These are phyloP conservation scores for Sebastes matsubarae DNA, from an alignment of 2,797 vertebrate genomes.

Conservation along the genomic window DNA sequence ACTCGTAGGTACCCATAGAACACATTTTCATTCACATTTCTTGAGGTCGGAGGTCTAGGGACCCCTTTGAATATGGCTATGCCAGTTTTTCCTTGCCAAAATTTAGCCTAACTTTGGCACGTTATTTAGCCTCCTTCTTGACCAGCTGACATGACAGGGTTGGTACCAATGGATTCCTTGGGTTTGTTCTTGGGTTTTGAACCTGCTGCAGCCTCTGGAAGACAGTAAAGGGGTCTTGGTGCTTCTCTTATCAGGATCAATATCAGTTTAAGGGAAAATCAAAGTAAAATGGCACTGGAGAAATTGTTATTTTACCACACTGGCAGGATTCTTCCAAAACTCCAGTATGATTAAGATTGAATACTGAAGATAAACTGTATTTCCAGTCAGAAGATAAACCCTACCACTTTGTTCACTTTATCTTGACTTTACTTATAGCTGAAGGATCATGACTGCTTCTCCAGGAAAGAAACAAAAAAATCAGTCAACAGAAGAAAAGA, in stretches of 20 bases:
- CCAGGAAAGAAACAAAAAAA: not conserved
- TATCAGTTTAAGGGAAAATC: not conserved
- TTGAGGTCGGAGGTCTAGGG: too few species aligned
- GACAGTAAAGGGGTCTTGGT: too few species aligned
- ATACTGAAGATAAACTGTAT: not conserved
- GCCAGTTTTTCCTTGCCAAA: too few species aligned
- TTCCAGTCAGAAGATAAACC: not conserved
- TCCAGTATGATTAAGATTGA: not conserved
- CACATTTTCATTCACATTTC: too few species aligned
- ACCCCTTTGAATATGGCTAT: too few species aligned
- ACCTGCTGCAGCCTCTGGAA: too few species aligned
- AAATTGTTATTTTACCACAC: not conserved
- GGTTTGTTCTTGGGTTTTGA: too few species aligned
- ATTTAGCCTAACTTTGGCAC: too few species aligned
- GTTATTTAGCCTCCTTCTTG: too few species aligned
- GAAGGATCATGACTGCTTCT: not conserved
- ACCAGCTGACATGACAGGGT: too few species aligned
- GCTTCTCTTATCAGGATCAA: not conserved
- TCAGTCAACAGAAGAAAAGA: slow-evolving; percentile 10
- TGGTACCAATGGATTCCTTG: too few species aligned
- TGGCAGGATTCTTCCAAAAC: not conserved
- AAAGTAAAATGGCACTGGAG: not conserved
- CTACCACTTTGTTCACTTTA: not conserved
- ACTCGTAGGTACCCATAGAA: rapidly evolving
- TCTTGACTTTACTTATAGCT: not conserved